Evolutionary conservation across 2,888 invertebrate genomes (phyloP).

Genomic region (Aspidiotus rigidus): DNA sequence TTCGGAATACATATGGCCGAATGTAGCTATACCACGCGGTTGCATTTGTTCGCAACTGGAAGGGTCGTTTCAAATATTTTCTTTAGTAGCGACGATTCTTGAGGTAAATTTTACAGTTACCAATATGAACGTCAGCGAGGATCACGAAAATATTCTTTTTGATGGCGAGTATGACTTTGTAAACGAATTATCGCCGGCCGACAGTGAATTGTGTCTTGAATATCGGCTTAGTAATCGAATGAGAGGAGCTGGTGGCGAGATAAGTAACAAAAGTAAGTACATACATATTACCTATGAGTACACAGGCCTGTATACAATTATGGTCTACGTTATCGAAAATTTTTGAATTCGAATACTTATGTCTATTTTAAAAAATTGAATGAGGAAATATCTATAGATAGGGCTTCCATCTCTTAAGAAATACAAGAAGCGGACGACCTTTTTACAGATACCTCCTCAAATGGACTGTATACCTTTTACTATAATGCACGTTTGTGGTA

Average conservation of each 20-base stretch:
- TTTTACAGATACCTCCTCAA: too few species aligned
- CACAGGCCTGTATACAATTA: too few species aligned
- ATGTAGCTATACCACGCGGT: slow-evolving; percentile 58
- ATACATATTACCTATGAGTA: too few species aligned
- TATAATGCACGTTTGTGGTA: too few species aligned
- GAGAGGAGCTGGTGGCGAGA: slow-evolving; percentile 64
- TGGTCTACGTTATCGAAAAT: too few species aligned
- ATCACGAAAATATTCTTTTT: slow-evolving; percentile 68
- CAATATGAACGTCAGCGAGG: slow-evolving; percentile 71
- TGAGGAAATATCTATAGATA: too few species aligned
- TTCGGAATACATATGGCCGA: slow-evolving; percentile 62
- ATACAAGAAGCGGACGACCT: too few species aligned
- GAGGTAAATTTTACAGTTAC: slow-evolving; percentile 65
- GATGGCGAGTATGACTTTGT: slow-evolving; percentile 48
- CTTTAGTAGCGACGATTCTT: slow-evolving; percentile 59
- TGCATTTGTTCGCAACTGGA: slow-evolving; percentile 64
- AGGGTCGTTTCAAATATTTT: slow-evolving; percentile 55
- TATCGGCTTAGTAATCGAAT: slow-evolving; percentile 57
- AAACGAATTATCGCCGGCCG: slow-evolving; percentile 50
- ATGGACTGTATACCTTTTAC: too few species aligned
- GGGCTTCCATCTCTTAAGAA: too few species aligned
- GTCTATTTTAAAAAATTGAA: too few species aligned
- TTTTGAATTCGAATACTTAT: too few species aligned
- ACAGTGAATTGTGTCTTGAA: slow-evolving; percentile 51
- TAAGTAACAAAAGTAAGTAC: slow-evolving; percentile 44